phyloP scores from a whole-genome alignment of 2,888 invertebrate genomes.

The Noctuana brunneofusca region DNA sequence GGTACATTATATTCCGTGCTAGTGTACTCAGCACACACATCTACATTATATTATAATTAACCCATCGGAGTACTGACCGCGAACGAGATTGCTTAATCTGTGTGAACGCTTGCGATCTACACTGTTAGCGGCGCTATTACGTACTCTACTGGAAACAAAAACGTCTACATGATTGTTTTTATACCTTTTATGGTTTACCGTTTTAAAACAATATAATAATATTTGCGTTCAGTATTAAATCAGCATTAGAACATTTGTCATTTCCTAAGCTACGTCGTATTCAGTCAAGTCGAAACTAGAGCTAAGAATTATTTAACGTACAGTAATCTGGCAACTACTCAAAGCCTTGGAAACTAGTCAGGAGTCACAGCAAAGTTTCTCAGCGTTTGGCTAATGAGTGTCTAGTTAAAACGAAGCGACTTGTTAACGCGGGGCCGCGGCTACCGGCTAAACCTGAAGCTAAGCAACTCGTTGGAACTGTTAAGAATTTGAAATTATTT shows the following conservation, averaged over 20 bases:
- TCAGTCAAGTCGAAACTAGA: neutral
- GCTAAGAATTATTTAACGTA: slow-evolving; percentile 23
- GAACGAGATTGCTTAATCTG: too few relatives aligned
- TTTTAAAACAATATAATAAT: neutral
- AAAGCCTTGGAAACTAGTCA: slow-evolving; percentile 21
- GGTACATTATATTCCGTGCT: too few relatives aligned
- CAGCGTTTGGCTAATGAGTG: slow-evolving; percentile 43
- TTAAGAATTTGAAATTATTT: neutral
- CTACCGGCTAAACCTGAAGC: slow-evolving; percentile 10
- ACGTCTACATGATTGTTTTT: too few relatives aligned
- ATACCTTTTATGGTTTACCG: too few relatives aligned
- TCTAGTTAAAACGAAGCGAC: slow-evolving; percentile 46
- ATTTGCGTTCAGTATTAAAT: neutral
- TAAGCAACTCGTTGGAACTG: neutral
- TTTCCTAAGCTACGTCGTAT: neutral
- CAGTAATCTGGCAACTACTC: slow-evolving; percentile 28
- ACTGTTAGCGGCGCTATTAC: too few relatives aligned
- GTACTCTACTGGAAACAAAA: too few relatives aligned
- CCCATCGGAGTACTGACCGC: too few relatives aligned
- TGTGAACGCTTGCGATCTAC: too few relatives aligned
- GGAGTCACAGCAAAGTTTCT: slow-evolving; percentile 28
- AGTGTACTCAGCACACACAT: too few relatives aligned
- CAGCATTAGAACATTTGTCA: neutral
- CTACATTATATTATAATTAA: too few relatives aligned
- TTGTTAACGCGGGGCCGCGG: slow-evolving; percentile 38